phyloP scores from a whole-genome alignment of 2,888 invertebrate species.

The Acanthococcus lagerstroemiae region DNA sequence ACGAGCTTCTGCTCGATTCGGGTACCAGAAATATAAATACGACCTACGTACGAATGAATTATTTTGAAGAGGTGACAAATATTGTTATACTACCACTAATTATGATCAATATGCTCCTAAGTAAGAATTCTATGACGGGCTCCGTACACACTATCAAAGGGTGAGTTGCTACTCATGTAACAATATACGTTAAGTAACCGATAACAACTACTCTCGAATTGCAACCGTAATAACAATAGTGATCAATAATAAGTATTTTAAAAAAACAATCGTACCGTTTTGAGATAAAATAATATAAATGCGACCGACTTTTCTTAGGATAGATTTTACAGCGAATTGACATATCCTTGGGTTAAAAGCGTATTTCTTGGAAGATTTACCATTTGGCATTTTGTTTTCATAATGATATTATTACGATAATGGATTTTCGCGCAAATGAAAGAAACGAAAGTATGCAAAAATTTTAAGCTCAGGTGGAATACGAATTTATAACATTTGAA shows the following conservation, averaged over 20 bases:
- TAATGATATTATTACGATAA: neutral
- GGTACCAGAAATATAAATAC: no score
- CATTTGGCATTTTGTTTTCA: conserved; percentile 28
- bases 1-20: no score
- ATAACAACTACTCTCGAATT: no score
- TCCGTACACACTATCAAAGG: no score
- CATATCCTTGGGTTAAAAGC: conserved; percentile 20
- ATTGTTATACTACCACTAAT: no score
- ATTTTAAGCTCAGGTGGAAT: neutral
- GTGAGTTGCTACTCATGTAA: no score
- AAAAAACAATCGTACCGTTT: conserved; percentile 1
- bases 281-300: neutral
- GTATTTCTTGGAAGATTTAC: conserved; percentile 14
- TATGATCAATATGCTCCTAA: no score
- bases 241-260: neutral
- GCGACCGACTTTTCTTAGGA: neutral
- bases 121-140: no score
- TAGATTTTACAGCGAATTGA: conserved; percentile 6
- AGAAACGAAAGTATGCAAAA: neutral
- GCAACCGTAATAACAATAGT: neutral
- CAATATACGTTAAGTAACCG: no score
- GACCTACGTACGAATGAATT: no score
- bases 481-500: neutral
- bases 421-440: neutral
- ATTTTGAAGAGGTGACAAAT: no score